Evolutionary conservation across 2,797 vertebrate genomes (phyloP), one percentile per base, ranked within the genome.

Genomic region (Falco biarmicus): DNA sequence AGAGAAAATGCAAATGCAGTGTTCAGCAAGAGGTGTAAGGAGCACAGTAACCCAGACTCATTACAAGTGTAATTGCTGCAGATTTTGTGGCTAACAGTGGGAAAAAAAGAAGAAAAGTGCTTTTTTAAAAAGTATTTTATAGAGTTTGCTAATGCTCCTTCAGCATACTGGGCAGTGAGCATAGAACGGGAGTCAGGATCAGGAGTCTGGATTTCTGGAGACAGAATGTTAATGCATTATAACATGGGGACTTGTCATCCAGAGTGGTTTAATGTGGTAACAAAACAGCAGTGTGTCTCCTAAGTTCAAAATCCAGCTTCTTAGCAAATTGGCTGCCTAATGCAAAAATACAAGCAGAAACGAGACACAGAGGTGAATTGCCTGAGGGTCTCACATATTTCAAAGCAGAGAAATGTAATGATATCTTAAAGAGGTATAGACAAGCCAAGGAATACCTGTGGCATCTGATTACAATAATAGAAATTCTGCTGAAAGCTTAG

Each of bases 371-470:
- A 91, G 89, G 86, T 85, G 91, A 95, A 86, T 54, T 82, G 96
- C 98, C 97, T 22, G 43, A 96, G 95, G 96, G 84, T 63, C 75
- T 95, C 90, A 56, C 97, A 93, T 97, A 96, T 97, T 98, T 98
- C 93, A 95, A 94, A 94, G 84, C 56, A 84, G 56, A 94, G 84
- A 91, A 97, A 81, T 79, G 90, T 97, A 98, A 97, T 96, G 97
- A 86, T 96, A 90, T 94, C 96, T 96, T 89, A 89, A 95, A 96
- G 95, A 89, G 87, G 85, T 71, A 89, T 29, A 96, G 96, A 92
- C 90, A 84, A 39, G 93, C 93, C 77, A 48, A 87, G 71, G 93
- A 96, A 95, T 96, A 95, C 92, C 96, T 93, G 89, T 87, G 61
- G 84, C 60, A 45, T 94, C 94, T 93, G 87, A 87, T 94, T 95